Conservation (phyloP, 2,888 invertebrate species). For the Zootermopsis nevadensis region DNA sequence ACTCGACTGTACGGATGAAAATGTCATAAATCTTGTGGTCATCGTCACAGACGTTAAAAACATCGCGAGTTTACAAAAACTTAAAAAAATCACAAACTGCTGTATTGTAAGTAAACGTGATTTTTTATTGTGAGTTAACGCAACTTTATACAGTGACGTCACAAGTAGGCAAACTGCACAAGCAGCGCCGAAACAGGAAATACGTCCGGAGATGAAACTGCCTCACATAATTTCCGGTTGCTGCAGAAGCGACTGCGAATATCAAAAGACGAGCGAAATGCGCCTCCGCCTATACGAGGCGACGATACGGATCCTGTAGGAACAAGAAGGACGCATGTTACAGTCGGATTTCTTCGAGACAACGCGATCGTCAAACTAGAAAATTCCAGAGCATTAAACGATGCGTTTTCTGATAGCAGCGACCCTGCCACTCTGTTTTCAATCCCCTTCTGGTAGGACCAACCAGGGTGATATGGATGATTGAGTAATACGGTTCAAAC, state of each 20-base stretch:
- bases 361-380: too few species aligned
- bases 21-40: too few species aligned
- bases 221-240: constrained; percentile 53
- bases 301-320: not conserved
- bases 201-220: constrained; percentile 53
- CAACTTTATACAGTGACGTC: constrained; percentile 38
- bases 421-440: too few species aligned
- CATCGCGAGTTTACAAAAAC: not conserved
- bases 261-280: constrained; percentile 46
- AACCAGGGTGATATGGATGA: too few species aligned
- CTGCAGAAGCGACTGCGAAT: constrained; percentile 42
- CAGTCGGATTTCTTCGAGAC: too few species aligned
- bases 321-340: constrained; percentile 20
- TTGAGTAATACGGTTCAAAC: too few species aligned
- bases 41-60: not conserved
- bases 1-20: too few species aligned
- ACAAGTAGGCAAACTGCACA: constrained; percentile 42
- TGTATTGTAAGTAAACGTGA: constrained; percentile 23
- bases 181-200: constrained; percentile 52
- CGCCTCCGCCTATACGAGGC: constrained; percentile 41
- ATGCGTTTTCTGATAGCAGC: too few species aligned
- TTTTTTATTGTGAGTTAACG: constrained; percentile 24
- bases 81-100: constrained; percentile 1
- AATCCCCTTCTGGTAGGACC: too few species aligned
- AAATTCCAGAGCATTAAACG: too few species aligned